Conservation (phyloP, 2,113 vertebrate species). For the Diphyllodes magnificus region DNA sequence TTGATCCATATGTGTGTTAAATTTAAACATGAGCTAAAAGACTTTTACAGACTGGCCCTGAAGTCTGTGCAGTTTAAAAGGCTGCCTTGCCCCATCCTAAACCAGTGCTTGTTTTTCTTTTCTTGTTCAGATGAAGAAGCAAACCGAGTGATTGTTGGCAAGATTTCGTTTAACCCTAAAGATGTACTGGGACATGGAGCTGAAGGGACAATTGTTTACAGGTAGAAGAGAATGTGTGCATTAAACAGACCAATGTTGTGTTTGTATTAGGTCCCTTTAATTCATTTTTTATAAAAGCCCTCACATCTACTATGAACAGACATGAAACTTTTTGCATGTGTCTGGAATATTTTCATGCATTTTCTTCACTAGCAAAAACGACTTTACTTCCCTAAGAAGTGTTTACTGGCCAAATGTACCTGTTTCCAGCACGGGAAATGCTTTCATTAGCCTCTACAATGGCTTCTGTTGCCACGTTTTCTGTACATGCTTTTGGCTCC, state of each 20-base stretch:
- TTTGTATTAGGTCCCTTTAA: not conserved
- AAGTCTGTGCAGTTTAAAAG: not conserved
- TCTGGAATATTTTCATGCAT: not conserved
- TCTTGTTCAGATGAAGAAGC: slow-evolving; percentile 78
- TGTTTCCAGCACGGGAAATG: not conserved
- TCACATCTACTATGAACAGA: not conserved
- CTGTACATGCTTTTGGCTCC: fast-evolving
- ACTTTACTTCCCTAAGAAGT: not conserved
- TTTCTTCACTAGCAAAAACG: not conserved
- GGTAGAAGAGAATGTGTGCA: slow-evolving; percentile 61
- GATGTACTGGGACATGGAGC: slow-evolving; percentile 92
- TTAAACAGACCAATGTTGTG: not conserved
- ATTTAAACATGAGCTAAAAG: not conserved
- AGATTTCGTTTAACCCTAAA: slow-evolving; percentile 89
- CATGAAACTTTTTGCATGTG: not conserved
- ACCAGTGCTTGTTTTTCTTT: not conserved
- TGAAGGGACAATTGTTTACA: slow-evolving; percentile 97
- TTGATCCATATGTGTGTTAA: not conserved
- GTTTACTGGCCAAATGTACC: not conserved
- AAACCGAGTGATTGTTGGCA: slow-evolving; percentile 83
- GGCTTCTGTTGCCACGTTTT: not conserved
- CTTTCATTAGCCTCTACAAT: not conserved
- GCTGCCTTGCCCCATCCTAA: not conserved
- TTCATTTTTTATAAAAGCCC: not conserved
- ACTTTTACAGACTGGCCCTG: too few species aligned